A percentile compares a stretch with the other conserved stretches of the same genome.
Conservation (phyloP, 1,140 invertebrate species). For the Heliconius eleuchia region DNA sequence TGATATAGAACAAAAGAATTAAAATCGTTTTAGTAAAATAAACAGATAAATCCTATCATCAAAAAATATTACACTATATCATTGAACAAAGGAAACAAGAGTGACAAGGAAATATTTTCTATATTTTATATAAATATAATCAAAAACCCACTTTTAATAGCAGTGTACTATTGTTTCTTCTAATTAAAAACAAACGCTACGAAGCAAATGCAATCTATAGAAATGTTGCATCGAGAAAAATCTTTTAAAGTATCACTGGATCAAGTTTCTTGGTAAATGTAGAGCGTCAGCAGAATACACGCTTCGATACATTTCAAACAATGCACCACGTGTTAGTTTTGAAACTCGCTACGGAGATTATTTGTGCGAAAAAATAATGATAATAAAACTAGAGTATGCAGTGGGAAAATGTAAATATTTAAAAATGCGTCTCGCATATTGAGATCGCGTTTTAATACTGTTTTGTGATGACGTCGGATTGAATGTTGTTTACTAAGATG, state of each 20-base stretch:
- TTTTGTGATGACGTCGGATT: background rate
- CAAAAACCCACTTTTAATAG: background rate
- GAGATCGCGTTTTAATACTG: background rate
- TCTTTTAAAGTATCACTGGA: constrained; percentile 7
- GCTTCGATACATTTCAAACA: constrained; percentile 10
- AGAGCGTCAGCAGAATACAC: background rate
- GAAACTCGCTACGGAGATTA: background rate
- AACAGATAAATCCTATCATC: background rate
- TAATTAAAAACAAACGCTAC: constrained; percentile 14
- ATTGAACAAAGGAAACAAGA: background rate
- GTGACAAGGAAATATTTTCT: background rate
- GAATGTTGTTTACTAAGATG: background rate
- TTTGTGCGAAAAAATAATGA: constrained; percentile 6
- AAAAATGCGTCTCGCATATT: background rate
- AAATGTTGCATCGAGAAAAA: constrained; percentile 3
- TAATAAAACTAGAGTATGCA: constrained; percentile 1
- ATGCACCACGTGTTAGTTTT: constrained; percentile 5
- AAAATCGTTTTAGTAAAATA: background rate
- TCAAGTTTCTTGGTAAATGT: constrained; percentile 12
- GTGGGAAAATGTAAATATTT: background rate
- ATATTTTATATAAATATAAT: background rate
- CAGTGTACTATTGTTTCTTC: background rate
- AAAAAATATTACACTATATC: background rate
- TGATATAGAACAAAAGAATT: background rate
- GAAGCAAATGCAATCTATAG: constrained; percentile 12